Base-by-base conservation (phyloP, 2,888 invertebrate species). In the Stenolophus ochropezus region DNA sequence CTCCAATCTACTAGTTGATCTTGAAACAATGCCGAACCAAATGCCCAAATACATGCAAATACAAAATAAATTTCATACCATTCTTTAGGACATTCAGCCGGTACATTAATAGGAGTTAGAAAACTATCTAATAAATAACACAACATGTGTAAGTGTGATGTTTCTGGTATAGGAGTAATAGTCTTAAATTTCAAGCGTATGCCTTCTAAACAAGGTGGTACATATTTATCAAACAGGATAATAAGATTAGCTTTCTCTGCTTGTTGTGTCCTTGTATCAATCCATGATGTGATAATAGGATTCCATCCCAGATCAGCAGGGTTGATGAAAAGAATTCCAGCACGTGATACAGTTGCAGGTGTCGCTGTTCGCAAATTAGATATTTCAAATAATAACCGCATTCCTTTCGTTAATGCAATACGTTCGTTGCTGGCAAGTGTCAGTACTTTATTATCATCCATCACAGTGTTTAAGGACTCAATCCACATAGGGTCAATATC, bases 401-500 rank as follows among this genome's bases (percentile, higher is more conserved):
- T 98, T 25, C 93, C 91, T 84, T 94, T 94, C 0, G 96, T 97
- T 75, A 98, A 90, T 0, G 98, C 96, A 82, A 98, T 98, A 78
- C 98, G 92, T 89, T 98, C 98, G 86, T 98, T 98, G 88, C 97
- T 97, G 4, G 98, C 98, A 85, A 98, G 89, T 0, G 98, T 98
- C 83, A 98, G 88, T 3, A 97, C 96, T 91, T 98, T 98, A 89
- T 98, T 98, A 87, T 98, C 98, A 88, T 98, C 98, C 98, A 98
- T 98, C 16, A 98, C 94, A 1, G 98, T 98, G 87, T 98, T 98
- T 25, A 98, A 91, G 33, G 97, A 97, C 89, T 98, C 98, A 86
- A 98, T 98, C 98, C 98, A 98, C 97, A 98, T 98, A 0, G 98
- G 98, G 91, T 98, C 98, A 85, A 98, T 98, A 87, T 98, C 98